phyloP scores from a whole-genome alignment of 2,113 vertebrate genomes.

The Calyptomena viridis region DNA sequence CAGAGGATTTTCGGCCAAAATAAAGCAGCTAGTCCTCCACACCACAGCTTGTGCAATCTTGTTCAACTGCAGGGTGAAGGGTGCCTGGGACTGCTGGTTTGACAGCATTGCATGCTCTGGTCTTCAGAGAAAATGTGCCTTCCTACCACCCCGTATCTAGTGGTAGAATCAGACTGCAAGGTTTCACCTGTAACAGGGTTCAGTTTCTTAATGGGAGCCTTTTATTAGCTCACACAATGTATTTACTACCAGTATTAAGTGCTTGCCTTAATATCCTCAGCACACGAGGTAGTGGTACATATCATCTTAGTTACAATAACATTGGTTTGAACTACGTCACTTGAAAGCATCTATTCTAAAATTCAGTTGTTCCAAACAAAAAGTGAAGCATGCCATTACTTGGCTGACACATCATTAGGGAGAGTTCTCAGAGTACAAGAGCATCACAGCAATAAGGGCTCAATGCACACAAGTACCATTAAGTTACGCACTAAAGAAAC shows the following conservation, averaged over 20 bases:
- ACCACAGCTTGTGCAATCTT: background rate
- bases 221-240: constrained; percentile 24
- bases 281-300: background rate
- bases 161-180: constrained; percentile 44
- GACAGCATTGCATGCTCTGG: background rate
- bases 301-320: constrained; percentile 23
- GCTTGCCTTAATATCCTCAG: constrained; percentile 52
- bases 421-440: background rate
- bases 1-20: background rate
- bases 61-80: background rate
- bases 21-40: background rate
- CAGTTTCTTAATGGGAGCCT: constrained; percentile 50
- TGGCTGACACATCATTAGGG: background rate
- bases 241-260: constrained; percentile 47
- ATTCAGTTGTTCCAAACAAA: constrained; percentile 7
- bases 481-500: background rate
- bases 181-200: constrained; percentile 50
- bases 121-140: background rate
- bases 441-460: background rate
- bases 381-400: background rate
- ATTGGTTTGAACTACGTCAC: constrained; percentile 2
- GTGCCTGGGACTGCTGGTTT: background rate
- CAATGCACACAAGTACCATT: constrained; percentile 13
- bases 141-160: background rate
- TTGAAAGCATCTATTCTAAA: constrained; percentile 55